A percentile compares a stretch with the other conserved stretches of the same genome.
Conservation (phyloP, 2,888 invertebrate species). For the Pinctada fucata region DNA sequence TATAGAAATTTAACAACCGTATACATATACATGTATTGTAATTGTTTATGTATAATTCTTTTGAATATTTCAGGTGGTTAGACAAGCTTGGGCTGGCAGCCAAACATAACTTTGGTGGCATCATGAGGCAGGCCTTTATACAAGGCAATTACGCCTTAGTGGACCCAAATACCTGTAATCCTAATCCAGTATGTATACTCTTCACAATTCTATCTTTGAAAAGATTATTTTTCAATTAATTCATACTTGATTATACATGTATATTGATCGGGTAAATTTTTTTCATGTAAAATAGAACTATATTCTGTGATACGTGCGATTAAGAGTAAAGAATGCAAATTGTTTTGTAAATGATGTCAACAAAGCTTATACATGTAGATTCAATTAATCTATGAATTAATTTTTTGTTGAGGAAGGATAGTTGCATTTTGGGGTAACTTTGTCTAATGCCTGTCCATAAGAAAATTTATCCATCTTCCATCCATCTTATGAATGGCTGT, state of each 20-base stretch:
- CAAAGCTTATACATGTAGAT: no score
- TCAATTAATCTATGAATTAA: no score
- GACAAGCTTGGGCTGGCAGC: conserved; percentile 62
- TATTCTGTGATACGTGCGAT: no score
- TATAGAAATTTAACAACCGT: no score
- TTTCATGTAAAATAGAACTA: neutral
- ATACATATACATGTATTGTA: no score
- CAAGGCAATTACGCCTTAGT: conserved; percentile 56
- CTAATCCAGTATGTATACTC: conserved; percentile 63
- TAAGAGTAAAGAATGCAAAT: no score
- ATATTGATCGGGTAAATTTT: neutral
- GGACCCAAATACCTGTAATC: conserved; percentile 50
- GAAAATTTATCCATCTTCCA: no score
- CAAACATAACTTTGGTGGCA: conserved; percentile 48
- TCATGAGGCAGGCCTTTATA: conserved; percentile 58
- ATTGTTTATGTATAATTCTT: neutral
- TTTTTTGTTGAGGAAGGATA: no score
- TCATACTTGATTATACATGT: neutral
- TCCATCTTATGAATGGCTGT: no score
- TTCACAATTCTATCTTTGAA: neutral
- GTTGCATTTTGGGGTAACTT: no score
- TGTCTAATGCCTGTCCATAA: no score
- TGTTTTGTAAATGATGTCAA: no score
- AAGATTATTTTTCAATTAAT: neutral
- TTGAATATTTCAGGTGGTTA: conserved; percentile 52